Base-by-base conservation (phyloP, 2,113 vertebrate genomes). In the Coptodon bakossiorum region DNA sequence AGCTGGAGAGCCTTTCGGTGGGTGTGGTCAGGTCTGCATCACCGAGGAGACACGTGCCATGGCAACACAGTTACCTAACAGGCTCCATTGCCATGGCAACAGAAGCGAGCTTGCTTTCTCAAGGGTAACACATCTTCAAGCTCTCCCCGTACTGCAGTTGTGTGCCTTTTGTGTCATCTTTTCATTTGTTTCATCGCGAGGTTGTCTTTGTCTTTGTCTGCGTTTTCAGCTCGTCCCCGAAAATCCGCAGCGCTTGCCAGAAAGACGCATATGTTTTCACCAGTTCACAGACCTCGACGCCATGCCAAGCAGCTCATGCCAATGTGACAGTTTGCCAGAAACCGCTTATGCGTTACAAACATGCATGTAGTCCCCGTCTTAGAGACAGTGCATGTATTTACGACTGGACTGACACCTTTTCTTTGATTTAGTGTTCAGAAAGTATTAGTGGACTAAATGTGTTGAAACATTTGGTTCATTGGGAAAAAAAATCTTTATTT, bases 31-130 rank as follows among this genome's bases (percentile, higher is more conserved):
- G 94, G 94, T 93, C 94, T 91, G 92, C 95, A 95, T 96, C 95
- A 90, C 94, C 14, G 92, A 88, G 88, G 88, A 95, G 93, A 96
- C 95, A 97, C 93, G 93, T 96, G 95, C 94, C 96, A 95, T 96
- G 95, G 96, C 95, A 96, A 97, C 96, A 96, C 94, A 79, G 91
- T 97, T 96, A 96, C 95, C 96, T 95, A 97, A 97, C 93, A 92
- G 89, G 91, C 92, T 93, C 90, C 86, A 90, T 96, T 87, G 66
- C 95, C 94, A 94, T 94, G 92, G 95, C 94, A 96, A 97, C 96
- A 95, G 90, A 95, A 95, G 94, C 83, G 89, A 93, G 96, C 94
- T 94, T 94, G 94, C 94, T 93, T 95, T 96, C 95, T 96, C 92
- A 95, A 96, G 95, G 95, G 93, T 92, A 96, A 94, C 94, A 92